Percentiles rank a stretch among this genome's conserved stretches.
Conservation (phyloP, 2,888 invertebrate genomes). For the Carabus problematicus region DNA sequence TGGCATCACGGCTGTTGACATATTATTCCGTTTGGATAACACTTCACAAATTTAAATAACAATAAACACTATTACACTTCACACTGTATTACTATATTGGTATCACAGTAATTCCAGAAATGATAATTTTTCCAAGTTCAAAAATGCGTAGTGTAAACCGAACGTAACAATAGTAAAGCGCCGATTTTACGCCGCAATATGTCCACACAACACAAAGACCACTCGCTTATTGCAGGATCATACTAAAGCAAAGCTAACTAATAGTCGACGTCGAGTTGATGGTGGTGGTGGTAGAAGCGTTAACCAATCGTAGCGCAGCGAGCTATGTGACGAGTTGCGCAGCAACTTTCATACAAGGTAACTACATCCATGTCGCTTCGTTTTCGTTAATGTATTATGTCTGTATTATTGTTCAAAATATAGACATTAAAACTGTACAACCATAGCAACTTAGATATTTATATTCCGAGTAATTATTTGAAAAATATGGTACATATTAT, state of each 20-base stretch:
- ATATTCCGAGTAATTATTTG: no score
- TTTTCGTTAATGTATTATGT: no score
- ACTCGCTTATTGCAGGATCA: constrained; percentile 62
- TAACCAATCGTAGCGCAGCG: constrained; percentile 15
- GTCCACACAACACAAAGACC: constrained; percentile 67
- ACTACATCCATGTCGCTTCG: no score
- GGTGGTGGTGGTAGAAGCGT: constrained; percentile 6
- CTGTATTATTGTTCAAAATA: no score
- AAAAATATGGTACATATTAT: no score
- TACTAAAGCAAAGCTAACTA: constrained; percentile 21
- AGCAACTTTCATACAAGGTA: no score
- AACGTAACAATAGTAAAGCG: constrained; percentile 63
- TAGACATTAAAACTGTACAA: no score
- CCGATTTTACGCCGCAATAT: constrained; percentile 66
- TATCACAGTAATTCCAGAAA: constrained; percentile 27
- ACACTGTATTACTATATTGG: constrained; percentile 17
- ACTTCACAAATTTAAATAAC: constrained; percentile 33
- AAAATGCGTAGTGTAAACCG: constrained; percentile 40
- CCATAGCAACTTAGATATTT: no score
- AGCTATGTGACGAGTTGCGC: no score
- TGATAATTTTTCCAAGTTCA: constrained; percentile 23
- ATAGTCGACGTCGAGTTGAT: background rate
- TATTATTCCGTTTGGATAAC: constrained; percentile 56
- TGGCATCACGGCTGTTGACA: constrained; percentile 83
- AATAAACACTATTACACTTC: constrained; percentile 41